Evolutionary conservation across 2,113 vertebrate genomes (phyloP), one percentile per base, ranked within the genome.

Genomic region (Erpornis zantholeuca): DNA sequence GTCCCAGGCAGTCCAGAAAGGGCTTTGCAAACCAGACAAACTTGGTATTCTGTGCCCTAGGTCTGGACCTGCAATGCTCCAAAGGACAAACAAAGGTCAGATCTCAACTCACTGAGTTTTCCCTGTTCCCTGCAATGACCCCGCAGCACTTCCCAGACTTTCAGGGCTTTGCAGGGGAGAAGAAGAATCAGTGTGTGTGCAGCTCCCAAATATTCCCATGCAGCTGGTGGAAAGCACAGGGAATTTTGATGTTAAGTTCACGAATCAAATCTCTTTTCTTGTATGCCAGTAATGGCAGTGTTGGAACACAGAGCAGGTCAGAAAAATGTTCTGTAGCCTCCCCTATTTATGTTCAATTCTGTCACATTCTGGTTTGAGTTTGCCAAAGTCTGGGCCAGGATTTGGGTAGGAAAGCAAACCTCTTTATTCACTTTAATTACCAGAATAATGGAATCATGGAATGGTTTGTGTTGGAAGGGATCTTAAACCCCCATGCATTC

Each of bases 251-350:
- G 27, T 12, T 9, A 38, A 9, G 5, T 42, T 63, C 12, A 69
- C 2, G 1, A 86, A 90, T 57, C 11, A 65, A 27, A 56, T 49
- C 10, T 54, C 3, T 64, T 81, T 10, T 79, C 15, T n/a, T 75
- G 15, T 20, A 11, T 29, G 36, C 61, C 31, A 60, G 1, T 38
- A 61, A 17, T 14, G 27, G 27, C 27, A 38, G 8, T 28, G 49
- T 28, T 63, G 47, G 53, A 59, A 29, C 20, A 44, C 5, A 15
- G 31, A 42, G 10, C 0, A 0, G 33, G 25, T 61, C 40, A 47
- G 42, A 29, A 56, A 70, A 73, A 12, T 0, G 4, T 59, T 83
- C 63, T 47, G 49, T 54, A 45, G 18, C 14, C 70, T 78, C 4
- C 7, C 9, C 7, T 54, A 27, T 42, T 78, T 52, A 10, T 4